Evolutionary conservation across 2,797 vertebrate genomes (phyloP).

Genomic region (Cetoscarus ocellatus): DNA sequence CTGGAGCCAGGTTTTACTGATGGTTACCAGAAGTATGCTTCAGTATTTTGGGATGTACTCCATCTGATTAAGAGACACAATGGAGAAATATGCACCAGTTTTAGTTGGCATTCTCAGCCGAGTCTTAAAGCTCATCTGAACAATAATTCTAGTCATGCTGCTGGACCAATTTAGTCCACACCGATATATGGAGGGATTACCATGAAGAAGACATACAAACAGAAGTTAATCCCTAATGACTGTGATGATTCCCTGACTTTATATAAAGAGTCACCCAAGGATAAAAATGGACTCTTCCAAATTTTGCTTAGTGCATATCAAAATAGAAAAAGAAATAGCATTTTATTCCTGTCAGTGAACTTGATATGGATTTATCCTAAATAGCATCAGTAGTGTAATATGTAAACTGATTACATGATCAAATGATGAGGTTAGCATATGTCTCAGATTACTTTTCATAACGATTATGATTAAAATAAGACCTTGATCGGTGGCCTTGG

Average conservation of each 20-base stretch:
- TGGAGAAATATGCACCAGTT: constrained; percentile 7
- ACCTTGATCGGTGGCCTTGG: too few relatives aligned
- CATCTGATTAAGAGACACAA: constrained; percentile 13
- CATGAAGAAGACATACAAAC: neutral
- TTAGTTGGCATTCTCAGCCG: neutral
- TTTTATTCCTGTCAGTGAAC: too few relatives aligned
- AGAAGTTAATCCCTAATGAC: neutral
- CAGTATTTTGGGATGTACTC: constrained; percentile 1
- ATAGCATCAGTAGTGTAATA: neutral
- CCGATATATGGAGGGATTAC: neutral
- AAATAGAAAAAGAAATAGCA: too few relatives aligned
- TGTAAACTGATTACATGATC: too few relatives aligned
- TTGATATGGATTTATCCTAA: neutral
- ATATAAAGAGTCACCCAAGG: neutral
- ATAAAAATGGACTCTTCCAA: too few relatives aligned
- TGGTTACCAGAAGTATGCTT: constrained; percentile 18
- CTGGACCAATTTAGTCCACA: neutral
- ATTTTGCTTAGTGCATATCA: too few relatives aligned
- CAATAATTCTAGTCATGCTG: neutral
- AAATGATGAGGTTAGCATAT: too few relatives aligned
- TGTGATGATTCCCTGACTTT: neutral
- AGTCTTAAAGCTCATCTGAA: neutral
- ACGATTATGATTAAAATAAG: too few relatives aligned
- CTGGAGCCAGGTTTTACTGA: constrained; percentile 30
- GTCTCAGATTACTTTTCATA: too few relatives aligned